Percentiles rank a stretch among this genome's conserved stretches.
Evolutionary conservation across 2,888 invertebrate species (phyloP).

Genomic region (Polia nebulosa): DNA sequence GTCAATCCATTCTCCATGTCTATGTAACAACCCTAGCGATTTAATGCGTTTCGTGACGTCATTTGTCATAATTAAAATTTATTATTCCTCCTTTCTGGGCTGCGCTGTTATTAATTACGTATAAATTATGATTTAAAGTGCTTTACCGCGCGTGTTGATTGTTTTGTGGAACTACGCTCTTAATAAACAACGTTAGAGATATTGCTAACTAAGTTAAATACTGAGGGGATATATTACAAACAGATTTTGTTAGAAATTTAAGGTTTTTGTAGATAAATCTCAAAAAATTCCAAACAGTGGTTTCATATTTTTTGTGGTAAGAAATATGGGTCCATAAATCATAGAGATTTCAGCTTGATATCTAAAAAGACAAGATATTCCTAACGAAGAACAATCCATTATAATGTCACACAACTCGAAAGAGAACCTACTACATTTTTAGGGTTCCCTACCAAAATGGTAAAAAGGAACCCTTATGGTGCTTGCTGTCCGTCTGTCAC

Average conservation of each 20-base stretch:
- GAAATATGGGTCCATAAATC: background rate
- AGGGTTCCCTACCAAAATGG: too few relatives aligned
- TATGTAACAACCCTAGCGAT: constrained; percentile 59
- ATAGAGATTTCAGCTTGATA: background rate
- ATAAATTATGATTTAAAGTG: constrained; percentile 75
- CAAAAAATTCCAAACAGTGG: too few relatives aligned
- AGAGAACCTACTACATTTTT: background rate
- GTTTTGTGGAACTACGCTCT: constrained; percentile 52
- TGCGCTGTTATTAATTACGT: constrained; percentile 67
- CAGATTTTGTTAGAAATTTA: background rate
- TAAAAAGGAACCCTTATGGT: too few relatives aligned
- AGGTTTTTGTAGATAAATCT: too few relatives aligned
- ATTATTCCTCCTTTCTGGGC: constrained; percentile 76
- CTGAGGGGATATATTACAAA: background rate
- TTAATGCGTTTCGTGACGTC: constrained; percentile 67
- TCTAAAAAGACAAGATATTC: background rate
- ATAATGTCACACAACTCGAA: background rate
- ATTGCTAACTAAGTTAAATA: constrained; percentile 18
- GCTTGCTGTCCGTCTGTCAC: too few relatives aligned
- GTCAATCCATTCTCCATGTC: background rate
- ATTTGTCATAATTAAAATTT: constrained; percentile 84
- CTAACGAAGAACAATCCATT: background rate
- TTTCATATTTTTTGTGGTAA: too few relatives aligned
- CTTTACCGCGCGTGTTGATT: constrained; percentile 56
- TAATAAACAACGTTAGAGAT: constrained; percentile 35